Evolutionary conservation across 1,140 invertebrate genomes (phyloP), one percentile per base, ranked within the genome.

Genomic region (Propsilocerus akamusi): DNA sequence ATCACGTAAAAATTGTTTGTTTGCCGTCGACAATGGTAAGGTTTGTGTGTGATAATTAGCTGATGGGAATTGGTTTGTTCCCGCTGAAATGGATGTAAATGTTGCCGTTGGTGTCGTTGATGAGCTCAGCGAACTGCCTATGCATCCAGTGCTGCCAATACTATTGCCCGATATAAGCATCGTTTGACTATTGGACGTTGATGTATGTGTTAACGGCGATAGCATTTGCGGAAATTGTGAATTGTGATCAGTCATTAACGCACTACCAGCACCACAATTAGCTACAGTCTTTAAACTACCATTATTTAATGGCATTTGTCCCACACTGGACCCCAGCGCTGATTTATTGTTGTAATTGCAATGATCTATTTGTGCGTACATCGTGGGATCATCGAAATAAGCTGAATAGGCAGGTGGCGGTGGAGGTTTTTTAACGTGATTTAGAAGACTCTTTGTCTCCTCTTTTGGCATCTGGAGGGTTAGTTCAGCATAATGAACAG

Each of bases 401-500:
- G 51, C 64, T 53, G 58, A 69, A 57, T 50, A 68, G 65, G 50
- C 66, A 58, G 56, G 54, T 53, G 54, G 60, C 52, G 58, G 58
- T 57, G 52, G 57, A 57, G 54, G 60, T 64, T 53, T 64, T 61
- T 54, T 60, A 64, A 51, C 60, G 50, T 49, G 57, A 56, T 24
- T 57, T 54, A 17, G 66, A 53, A 25, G 59, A 49, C 17, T 26
- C 17, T 26, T 50, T 5, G 26, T 4, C 47, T n/a, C 46, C 37
- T 49, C 52, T 34, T 49, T 28, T 26, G 34, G 28, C 47, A 49
- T 41, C 52, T 34, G 47, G 14, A 25, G 41, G 24, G 76, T 73
- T 47, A 83, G 65, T 55, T 83, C 80, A 23, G 80, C 79, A 57
- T 83, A 83, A 48, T 80, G 81, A 53, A 83, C 74, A 62, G 82